Evolutionary conservation across 2,888 invertebrate genomes (phyloP).

Genomic region (Sminthurinus aureus): DNA sequence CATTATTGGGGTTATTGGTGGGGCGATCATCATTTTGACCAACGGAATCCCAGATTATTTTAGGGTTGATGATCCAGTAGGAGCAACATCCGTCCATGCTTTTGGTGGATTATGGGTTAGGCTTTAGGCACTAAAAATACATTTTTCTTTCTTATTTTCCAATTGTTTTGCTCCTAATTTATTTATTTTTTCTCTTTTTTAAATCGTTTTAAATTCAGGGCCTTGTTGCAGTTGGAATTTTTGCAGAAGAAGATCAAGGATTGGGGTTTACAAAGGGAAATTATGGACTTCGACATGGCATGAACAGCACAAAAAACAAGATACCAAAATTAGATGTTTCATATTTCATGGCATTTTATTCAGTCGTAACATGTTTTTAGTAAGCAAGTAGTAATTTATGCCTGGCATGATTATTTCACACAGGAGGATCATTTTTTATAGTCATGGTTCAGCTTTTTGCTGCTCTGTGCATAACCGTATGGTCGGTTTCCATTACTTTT

Average conservation of each 20-base stretch:
- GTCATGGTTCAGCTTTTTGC: slow-evolving; percentile 64
- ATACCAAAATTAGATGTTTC: background rate
- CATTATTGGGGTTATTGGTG: slow-evolving; percentile 64
- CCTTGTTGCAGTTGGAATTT: slow-evolving; percentile 64
- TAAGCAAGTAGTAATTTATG: background rate
- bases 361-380: background rate
- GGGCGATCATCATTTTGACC: slow-evolving; percentile 61
- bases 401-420: background rate
- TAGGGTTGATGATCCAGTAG: slow-evolving; percentile 65
- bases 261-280: slow-evolving; percentile 63
- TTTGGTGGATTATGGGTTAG: slow-evolving; percentile 62
- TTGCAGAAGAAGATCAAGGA: slow-evolving; percentile 62
- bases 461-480: slow-evolving; percentile 61
- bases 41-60: slow-evolving; percentile 62
- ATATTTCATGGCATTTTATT: too few species aligned
- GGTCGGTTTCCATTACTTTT: slow-evolving; percentile 62
- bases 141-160: too few species aligned
- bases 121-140: too few species aligned
- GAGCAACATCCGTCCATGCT: slow-evolving; percentile 64
- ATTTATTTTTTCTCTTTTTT: too few species aligned
- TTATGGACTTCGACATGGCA: slow-evolving; percentile 63
- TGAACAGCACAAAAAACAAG: background rate
- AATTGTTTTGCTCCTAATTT: too few species aligned
- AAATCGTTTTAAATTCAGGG: too few species aligned
- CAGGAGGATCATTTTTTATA: slow-evolving; percentile 63